These are phyloP conservation scores for Neocloeon triangulifer DNA, from an alignment of 1,140 invertebrate species.

Conservation along the genomic window DNA sequence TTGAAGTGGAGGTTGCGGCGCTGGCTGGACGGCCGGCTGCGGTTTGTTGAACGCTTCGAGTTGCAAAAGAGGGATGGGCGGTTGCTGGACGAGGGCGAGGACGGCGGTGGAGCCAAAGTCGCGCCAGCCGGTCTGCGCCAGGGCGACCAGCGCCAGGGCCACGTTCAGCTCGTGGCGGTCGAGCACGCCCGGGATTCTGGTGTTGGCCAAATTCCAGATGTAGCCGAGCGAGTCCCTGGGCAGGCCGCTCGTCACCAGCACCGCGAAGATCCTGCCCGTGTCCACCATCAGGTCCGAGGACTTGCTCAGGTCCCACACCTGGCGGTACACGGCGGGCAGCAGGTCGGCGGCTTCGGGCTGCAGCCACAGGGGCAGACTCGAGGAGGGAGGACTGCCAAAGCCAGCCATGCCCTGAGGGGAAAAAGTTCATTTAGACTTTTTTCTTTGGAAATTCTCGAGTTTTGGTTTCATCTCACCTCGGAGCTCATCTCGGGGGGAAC, in stretches of 20 bases:
- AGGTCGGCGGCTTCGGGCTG: conserved; percentile 20
- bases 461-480: too few species aligned
- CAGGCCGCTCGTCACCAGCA: conserved; percentile 33
- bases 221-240: conserved; percentile 30
- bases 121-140: conserved; percentile 25
- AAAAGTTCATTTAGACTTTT: too few species aligned
- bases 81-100: too few species aligned
- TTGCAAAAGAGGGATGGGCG: too few species aligned
- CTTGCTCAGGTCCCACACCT: conserved; percentile 17
- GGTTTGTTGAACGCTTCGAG: too few species aligned
- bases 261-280: conserved; percentile 31
- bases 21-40: too few species aligned
- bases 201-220: conserved; percentile 37
- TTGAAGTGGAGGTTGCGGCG: too few species aligned
- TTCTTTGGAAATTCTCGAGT: too few species aligned
- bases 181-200: conserved; percentile 30
- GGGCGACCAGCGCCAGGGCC: conserved; percentile 31
- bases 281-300: conserved; percentile 23
- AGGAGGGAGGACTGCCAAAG: not conserved
- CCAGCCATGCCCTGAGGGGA: too few species aligned
- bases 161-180: conserved; percentile 33
- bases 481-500: too few species aligned
- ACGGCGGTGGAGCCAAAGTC: too few species aligned
- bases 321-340: conserved; percentile 24
- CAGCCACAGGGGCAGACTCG: conserved; percentile 19